These are phyloP conservation scores for Gallinago stenura DNA, from an alignment of 2,797 vertebrate genomes.

Conservation along the genomic window DNA sequence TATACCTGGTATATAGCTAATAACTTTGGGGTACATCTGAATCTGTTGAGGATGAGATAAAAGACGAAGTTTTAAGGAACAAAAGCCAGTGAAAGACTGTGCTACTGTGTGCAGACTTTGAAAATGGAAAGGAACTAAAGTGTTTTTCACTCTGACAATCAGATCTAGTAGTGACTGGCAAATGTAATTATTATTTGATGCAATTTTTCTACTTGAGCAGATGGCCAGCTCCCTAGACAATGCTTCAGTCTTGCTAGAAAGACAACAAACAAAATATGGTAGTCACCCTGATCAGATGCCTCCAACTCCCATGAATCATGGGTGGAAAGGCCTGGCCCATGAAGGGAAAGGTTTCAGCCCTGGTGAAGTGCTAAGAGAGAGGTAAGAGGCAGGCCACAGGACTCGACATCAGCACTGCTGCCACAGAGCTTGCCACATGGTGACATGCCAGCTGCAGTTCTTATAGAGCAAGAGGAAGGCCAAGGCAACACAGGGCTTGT, in stretches of 20 bases:
- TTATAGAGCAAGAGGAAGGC: background rate
- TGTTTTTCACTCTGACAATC: background rate
- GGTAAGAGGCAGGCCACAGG: background rate
- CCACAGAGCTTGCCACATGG: background rate
- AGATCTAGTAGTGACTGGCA: background rate
- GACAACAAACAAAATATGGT: background rate
- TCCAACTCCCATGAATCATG: background rate
- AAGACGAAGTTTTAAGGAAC: background rate
- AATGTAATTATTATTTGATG: background rate
- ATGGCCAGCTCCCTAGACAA: background rate
- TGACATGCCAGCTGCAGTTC: background rate
- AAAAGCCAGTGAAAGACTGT: background rate
- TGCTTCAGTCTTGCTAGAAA: background rate
- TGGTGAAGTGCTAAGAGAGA: background rate
- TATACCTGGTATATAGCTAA: background rate
- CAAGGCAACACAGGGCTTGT: background rate
- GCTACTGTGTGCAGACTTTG: background rate
- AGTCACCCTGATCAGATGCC: background rate
- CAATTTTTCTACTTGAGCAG: background rate
- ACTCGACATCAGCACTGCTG: rapidly evolving
- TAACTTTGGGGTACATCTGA: background rate
- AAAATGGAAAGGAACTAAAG: background rate
- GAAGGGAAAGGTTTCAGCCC: background rate
- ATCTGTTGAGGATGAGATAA: background rate
- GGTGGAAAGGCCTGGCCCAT: background rate